Evolutionary conservation across 2,797 vertebrate species (phyloP).

Genomic region (Hipposideros larvatus): DNA sequence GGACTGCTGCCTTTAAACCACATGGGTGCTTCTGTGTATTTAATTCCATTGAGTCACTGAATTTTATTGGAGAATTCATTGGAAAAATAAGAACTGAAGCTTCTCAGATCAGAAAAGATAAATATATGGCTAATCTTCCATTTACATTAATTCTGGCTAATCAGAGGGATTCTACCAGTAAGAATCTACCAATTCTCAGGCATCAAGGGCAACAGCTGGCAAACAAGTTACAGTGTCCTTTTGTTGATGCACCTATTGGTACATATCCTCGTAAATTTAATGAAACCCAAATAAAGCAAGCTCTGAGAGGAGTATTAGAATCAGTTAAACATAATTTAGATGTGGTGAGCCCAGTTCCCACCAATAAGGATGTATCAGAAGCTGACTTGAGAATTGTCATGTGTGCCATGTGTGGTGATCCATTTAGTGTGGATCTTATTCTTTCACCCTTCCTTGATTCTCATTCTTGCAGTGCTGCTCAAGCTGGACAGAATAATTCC

Average conservation of each 20-base stretch:
- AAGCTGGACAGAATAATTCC: slow-evolving; percentile 97
- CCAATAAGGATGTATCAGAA: slow-evolving; percentile 98
- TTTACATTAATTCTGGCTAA: slow-evolving; percentile 98
- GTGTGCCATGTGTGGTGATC: slow-evolving; percentile 99
- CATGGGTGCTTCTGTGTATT: slow-evolving; percentile 99
- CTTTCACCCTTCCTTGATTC: slow-evolving; percentile 99
- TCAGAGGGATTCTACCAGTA: slow-evolving; percentile 96
- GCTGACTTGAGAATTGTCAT: slow-evolving; percentile 98
- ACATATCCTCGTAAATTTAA: slow-evolving; percentile 98
- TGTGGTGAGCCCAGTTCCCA: slow-evolving; percentile 94
- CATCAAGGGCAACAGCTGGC: slow-evolving; percentile 99
- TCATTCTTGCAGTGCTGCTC: slow-evolving; percentile 97
- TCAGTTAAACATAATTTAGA: slow-evolving; percentile 97
- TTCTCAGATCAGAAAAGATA: slow-evolving; percentile 95
- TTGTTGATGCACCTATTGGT: slow-evolving; percentile 96
- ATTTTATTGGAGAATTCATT: slow-evolving; percentile 97
- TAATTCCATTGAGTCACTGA: slow-evolving; percentile 98
- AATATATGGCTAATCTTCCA: slow-evolving; percentile 94
- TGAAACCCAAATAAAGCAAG: slow-evolving; percentile 98
- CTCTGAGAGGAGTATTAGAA: slow-evolving; percentile 96
- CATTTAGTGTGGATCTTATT: slow-evolving; percentile 99
- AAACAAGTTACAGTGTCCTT: slow-evolving; percentile 99
- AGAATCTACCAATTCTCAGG: slow-evolving; percentile 97
- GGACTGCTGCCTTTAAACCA: slow-evolving; percentile 96
- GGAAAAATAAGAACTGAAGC: slow-evolving; percentile 97